Evolutionary conservation across 2,888 invertebrate species (phyloP), one percentile per base, ranked within the genome.

Genomic region (Diaprepes abbreviatus): DNA sequence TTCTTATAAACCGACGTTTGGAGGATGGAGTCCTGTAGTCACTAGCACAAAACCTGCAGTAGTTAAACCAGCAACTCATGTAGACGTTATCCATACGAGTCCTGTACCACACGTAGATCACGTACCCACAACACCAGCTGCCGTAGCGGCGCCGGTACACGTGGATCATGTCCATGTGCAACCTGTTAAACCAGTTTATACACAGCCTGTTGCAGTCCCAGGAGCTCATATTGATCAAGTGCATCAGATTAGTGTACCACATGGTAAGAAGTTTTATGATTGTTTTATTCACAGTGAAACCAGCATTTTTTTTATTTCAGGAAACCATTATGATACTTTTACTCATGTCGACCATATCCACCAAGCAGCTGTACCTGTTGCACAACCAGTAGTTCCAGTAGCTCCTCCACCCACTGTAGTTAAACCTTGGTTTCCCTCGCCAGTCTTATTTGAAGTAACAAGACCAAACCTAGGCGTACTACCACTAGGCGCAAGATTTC

Each of bases 401-500:
- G 67, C 66, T 19, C 38, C 54, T 16, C 71, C 73, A 24, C 63
- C 66, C 14, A 58, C 67, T 33, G 36, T 68, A 28, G 35, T 71
- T 0, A 58, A 66, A 64, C 74, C 73, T 3, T 72, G 75, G 28
- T 54, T 67, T 24, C 77, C 75, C 6, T 72, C 76, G 6, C 72
- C 76, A 16, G 70, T 71, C 7, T 65, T 81, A 16, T 78, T 80
- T 21, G 79, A 81, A 71, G 80, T 80, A 4, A 74, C 77, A n/a
- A 79, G 75, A 59, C 81, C 82, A 3, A 75, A 80, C 50, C 71
- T 81, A 33, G 79, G 79, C 3, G 81, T 81, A 5, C 66, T 81
- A 12, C 81, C 80, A 4, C 66, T 81, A 9, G 81, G 80, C 9
- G 74, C 79, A 1, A 73, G 70, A 7, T 81, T 81, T 68, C 75